phyloP scores from a whole-genome alignment of 1,140 invertebrate genomes.

The Drosophila setifemur region DNA sequence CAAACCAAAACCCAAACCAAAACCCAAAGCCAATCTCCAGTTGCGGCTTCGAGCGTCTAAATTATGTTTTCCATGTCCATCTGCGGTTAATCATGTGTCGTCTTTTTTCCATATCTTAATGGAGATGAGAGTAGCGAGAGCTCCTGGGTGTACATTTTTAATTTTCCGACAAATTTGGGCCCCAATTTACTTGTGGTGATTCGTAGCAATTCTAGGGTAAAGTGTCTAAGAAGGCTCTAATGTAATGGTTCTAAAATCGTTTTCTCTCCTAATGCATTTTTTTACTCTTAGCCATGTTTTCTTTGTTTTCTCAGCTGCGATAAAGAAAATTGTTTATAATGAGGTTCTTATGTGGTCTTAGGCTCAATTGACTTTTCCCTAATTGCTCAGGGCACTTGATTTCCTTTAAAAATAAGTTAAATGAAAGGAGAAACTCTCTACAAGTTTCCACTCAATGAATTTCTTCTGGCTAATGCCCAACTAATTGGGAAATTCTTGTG shows the following conservation, averaged over 20 bases:
- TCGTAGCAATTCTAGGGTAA: slow-evolving; percentile 74
- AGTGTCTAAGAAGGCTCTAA: slow-evolving; percentile 81
- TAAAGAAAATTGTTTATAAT: slow-evolving; percentile 79
- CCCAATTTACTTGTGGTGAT: slow-evolving; percentile 75
- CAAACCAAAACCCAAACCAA: slow-evolving; percentile 5
- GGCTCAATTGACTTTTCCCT: slow-evolving; percentile 63
- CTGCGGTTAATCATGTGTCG: slow-evolving; percentile 52
- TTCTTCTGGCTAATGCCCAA: slow-evolving; percentile 63
- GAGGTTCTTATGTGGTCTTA: slow-evolving; percentile 72
- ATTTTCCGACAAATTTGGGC: slow-evolving; percentile 58
- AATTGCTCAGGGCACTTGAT: slow-evolving; percentile 64
- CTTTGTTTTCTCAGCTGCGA: slow-evolving; percentile 33
- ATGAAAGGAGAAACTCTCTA: slow-evolving; percentile 11
- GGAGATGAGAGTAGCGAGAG: slow-evolving; percentile 19
- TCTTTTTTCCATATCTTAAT: slow-evolving; percentile 53
- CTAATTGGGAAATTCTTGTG: slow-evolving; percentile 77
- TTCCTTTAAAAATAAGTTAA: slow-evolving; percentile 33
- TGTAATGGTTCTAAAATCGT: slow-evolving; percentile 65
- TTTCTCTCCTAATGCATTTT: slow-evolving; percentile 62
- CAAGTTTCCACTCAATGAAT: slow-evolving; percentile 53
- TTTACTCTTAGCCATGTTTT: slow-evolving; percentile 8
- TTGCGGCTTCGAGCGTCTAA: slow-evolving; percentile 58
- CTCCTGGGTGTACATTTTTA: slow-evolving; percentile 48
- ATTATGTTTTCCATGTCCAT: not conserved
- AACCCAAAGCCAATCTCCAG: slow-evolving; percentile 31